Base-by-base conservation (phyloP, 2,888 invertebrate species). In the Herminia tarsipennalis region DNA sequence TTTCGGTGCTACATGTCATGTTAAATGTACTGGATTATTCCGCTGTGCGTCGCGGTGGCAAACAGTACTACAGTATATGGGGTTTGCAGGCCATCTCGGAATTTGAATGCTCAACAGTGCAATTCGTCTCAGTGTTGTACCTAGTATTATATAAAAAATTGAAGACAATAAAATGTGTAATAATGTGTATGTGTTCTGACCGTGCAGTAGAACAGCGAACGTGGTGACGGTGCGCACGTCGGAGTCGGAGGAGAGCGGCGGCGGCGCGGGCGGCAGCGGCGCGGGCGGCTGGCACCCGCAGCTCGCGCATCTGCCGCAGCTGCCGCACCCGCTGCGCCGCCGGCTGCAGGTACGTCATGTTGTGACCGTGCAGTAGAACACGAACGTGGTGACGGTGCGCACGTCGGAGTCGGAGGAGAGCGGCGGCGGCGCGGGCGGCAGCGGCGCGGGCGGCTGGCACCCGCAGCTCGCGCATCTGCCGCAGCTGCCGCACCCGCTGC, bases 391-490 rank as follows among this genome's bases (percentile, higher is more conserved):
- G 65, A 81, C 87, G 34, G 86, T 88, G 62, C 83, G 13, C 68
- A 34, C 28, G 49, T 42, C 27, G 58, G 45, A n/a, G 77, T 80
- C 56, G 88, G 92, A 34, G 87, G 93, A 66, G 93, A 93, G 79
- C 92, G 93, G 61, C 92, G 93, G 80, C 81, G 44, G 28, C 14
- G 37, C 48, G 24, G 52, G 42, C 6, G 71, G 37, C 24, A 46
- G 46, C 30, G 60, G 49, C 12, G 34, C 53, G 16, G 80, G 81
- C 52, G 89, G 93, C 37, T 88, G 93, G 67, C 93, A 93, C 80
- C 93, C 93, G 61, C 93, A 93, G 81, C 82, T 93, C 46, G 92
- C 93, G 52, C 93, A 93, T 74, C 81, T 93, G 75, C 93, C 93
- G 50, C 93, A 93, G 73, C 70, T 93, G 71, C 92, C 93, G 58